Evolutionary conservation across 2,888 invertebrate species (phyloP), one percentile per base, ranked within the genome.

Genomic region (Zygaena filipendulae): DNA sequence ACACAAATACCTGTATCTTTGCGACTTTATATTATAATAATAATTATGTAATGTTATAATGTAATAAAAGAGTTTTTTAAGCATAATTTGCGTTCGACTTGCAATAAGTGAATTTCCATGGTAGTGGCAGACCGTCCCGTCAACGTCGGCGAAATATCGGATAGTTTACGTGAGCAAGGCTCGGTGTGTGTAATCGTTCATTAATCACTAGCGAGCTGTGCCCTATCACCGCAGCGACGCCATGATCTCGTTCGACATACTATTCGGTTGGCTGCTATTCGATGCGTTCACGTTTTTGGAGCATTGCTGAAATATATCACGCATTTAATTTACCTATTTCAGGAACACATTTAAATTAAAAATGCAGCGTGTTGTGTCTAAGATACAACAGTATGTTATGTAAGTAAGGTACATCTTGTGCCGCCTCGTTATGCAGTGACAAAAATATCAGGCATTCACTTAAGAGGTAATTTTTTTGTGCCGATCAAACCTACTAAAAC

Each of bases 181-280:
- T 51, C 53, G 53, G 59, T 53, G 49, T 47, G 45, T 49, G 59
- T 67, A 63, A 68, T 67, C 62, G 60, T 48, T 66, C 61, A 70
- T 70, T 64, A 68, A 68, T 69, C 61, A 67, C 59, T 49, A 43
- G 36, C 38, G 47, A 47, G 47, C 54, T 59, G 59, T 63, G 62
- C 58, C 60, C 66, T 80, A 81, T 81, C 81, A 81, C 79, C 81
- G 80, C 52, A 79, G 63, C 47, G 79, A 69, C 32, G 77, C 67
- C 47, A 68, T 63, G 54, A 81, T 77, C 68, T 81, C 81, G 62
- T 81, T 81, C 47, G 70, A 66, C 67, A 81, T 59, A 54, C 60
- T 70, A 66, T 81, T 80, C 57, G 79, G 77, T 55, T 79, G 75
- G 57, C 67, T n/a, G n/a, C n/a, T n/a, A n/a, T n/a, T 75, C 52